These are phyloP conservation scores for Siderastrea radians DNA, from an alignment of 92 coral and sea anemone species.

Conservation along the genomic window DNA sequence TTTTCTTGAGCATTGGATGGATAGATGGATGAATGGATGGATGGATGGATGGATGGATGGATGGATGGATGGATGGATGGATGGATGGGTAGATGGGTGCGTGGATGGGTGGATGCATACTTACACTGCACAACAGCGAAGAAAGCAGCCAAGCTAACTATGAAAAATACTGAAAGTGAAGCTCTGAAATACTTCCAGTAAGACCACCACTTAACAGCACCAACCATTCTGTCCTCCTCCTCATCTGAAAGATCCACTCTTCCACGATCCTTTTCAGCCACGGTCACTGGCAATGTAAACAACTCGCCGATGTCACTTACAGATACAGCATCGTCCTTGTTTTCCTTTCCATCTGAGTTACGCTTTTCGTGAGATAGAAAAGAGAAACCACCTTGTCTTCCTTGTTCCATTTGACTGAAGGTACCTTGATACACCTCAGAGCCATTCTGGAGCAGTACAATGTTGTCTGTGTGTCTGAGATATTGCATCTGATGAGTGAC, in stretches of 20 bases:
- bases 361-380: background rate
- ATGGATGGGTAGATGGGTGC: too few species aligned
- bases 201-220: background rate
- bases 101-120: background rate
- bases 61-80: too few species aligned
- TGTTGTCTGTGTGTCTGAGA: slow-evolving; percentile 8
- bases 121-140: slow-evolving; percentile 9
- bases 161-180: background rate
- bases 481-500: slow-evolving; percentile 21
- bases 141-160: background rate
- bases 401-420: background rate
- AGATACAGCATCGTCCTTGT: background rate
- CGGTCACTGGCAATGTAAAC: background rate
- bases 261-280: background rate
- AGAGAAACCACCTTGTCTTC: background rate
- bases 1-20: background rate
- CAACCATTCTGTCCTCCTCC: background rate
- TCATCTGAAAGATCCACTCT: slow-evolving; percentile 12
- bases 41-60: too few species aligned
- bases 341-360: background rate
- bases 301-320: too few species aligned
- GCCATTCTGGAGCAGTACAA: too few species aligned
- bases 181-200: background rate
- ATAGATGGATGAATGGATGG: too few species aligned
- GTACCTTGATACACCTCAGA: too few species aligned